A percentile compares a stretch with the other conserved stretches of the same genome.
Evolutionary conservation across 37 sponge, comb jelly and placozoan species (phyloP).

Genomic region (Spongilla lacustris): DNA sequence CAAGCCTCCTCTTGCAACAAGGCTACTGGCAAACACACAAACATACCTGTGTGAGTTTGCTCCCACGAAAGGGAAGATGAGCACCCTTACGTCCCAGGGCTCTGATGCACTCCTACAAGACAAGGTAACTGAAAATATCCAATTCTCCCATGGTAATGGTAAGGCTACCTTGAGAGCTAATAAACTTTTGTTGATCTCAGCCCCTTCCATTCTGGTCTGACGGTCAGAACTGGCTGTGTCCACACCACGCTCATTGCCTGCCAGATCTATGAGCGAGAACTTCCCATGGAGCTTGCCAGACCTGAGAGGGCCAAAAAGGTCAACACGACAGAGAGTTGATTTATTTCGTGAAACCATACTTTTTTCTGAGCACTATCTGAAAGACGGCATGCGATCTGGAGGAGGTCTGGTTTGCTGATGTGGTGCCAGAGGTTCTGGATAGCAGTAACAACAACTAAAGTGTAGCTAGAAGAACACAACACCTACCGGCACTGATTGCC

Average conservation of each 20-base stretch:
- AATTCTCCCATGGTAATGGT: background rate
- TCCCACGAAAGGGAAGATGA: constrained; percentile 95
- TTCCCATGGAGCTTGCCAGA: constrained; percentile 88
- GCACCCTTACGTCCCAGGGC: constrained; percentile 92
- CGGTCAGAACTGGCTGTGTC: constrained; percentile 93
- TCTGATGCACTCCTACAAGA: constrained; percentile 92
- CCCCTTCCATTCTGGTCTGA: constrained; percentile 97
- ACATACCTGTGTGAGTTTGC: constrained; percentile 92
- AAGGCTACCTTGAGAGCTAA: constrained; percentile 87
- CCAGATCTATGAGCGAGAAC: constrained; percentile 97
- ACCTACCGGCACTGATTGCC: constrained; percentile 83
- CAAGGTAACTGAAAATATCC: background rate
- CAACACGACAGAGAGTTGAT: background rate
- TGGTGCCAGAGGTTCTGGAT: constrained; percentile 91
- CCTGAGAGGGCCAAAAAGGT: background rate
- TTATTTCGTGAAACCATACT: constrained; percentile 2
- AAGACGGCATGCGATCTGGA: constrained; percentile 98
- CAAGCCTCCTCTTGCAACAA: too few relatives aligned
- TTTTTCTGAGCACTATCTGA: constrained; percentile 88
- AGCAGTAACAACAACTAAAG: background rate
- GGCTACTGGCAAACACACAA: too few relatives aligned
- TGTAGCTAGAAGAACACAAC: background rate
- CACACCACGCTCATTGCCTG: constrained; percentile 97
- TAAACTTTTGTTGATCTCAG: constrained; percentile 97
- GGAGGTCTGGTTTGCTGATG: constrained; percentile 97